Evolutionary conservation across 2,797 vertebrate genomes (phyloP).

Genomic region (Petrocephalus schoutedeni): DNA sequence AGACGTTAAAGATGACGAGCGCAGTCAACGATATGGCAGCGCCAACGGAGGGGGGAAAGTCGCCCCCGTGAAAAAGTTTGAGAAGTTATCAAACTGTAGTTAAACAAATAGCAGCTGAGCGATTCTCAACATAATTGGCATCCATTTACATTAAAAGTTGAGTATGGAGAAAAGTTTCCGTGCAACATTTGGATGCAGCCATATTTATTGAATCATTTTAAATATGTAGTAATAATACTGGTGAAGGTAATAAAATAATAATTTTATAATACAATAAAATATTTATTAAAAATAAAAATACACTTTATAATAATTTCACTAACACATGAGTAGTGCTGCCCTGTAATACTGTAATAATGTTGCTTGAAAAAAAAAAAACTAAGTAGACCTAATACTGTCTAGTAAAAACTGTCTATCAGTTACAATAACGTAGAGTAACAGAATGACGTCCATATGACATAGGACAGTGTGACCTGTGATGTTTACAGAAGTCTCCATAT

Average conservation of each 20-base stretch:
- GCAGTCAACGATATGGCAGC: not conserved
- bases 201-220: not conserved
- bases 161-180: not conserved
- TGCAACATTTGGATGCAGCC: not conserved
- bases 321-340: not conserved
- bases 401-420: not conserved
- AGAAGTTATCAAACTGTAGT: not conserved
- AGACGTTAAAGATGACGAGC: not conserved
- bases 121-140: not conserved
- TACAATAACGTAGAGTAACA: not conserved
- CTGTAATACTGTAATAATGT: not conserved
- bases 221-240: not conserved
- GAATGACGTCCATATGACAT: not conserved
- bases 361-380: not conserved
- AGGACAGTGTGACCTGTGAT: not conserved
- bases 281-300: no score
- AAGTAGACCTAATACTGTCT: not conserved
- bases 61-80: not conserved
- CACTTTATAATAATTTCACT: no score
- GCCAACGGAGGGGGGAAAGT: not conserved
- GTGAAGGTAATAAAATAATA: not conserved
- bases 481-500: not conserved
- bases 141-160: not conserved
- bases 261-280: not conserved
- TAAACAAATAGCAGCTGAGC: not conserved